Evolutionary conservation across 2,797 vertebrate genomes (phyloP).

Genomic region (Hoplostethus atlanticus): DNA sequence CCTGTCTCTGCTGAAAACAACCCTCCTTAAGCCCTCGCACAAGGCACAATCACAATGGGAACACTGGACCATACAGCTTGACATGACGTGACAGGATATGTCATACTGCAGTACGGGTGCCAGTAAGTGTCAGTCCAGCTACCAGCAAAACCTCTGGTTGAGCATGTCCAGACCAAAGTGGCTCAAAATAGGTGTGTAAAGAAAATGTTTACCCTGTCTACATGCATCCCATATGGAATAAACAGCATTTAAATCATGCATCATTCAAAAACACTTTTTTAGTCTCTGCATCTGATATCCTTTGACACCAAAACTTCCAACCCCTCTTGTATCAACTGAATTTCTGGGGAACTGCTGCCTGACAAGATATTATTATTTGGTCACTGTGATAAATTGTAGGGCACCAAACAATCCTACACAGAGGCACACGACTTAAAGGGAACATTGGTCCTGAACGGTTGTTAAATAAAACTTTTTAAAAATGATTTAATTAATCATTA

Average conservation of each 20-base stretch:
- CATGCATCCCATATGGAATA: not conserved
- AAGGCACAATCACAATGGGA: conserved; percentile 39
- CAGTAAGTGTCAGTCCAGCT: not conserved
- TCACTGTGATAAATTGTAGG: conserved; percentile 29
- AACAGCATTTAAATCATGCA: not conserved
- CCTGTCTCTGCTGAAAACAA: conserved; percentile 43
- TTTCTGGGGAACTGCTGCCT: conserved; percentile 19
- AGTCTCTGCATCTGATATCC: conserved; percentile 3
- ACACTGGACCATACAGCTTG: conserved; percentile 5
- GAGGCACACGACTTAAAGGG: conserved; percentile 16
- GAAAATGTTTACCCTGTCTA: too few species aligned
- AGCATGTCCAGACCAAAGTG: not conserved
- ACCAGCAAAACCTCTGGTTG: not conserved
- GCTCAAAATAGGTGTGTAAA: not conserved
- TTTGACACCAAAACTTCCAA: conserved; percentile 8
- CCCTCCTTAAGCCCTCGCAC: conserved; percentile 56
- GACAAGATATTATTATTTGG: not conserved
- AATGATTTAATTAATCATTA: conserved; percentile 37
- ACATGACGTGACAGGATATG: conserved; percentile 14
- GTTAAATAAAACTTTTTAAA: conserved; percentile 36
- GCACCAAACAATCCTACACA: conserved; percentile 40
- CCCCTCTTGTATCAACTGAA: conserved; percentile 18
- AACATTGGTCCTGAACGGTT: too few species aligned
- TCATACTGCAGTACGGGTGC: conserved; percentile 12
- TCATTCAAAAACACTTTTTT: not conserved